Base-by-base conservation (phyloP, 2,888 invertebrate genomes). In the Caenorhabditis uteleia region DNA sequence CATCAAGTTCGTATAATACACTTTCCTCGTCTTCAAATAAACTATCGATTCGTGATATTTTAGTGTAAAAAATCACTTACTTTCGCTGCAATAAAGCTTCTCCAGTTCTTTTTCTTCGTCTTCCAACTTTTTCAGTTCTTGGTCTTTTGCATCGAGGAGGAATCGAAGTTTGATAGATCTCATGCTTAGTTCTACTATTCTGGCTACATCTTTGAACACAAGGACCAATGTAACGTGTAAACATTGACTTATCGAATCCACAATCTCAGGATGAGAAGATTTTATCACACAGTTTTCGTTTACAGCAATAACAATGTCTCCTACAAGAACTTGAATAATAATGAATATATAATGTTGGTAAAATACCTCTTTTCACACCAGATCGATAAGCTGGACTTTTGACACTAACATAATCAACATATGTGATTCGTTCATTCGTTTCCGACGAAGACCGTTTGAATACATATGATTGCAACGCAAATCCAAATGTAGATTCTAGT, bases 401-500 rank as follows among this genome's bases (percentile, higher is more conserved):
- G 64, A 90, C 89, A 77, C 93, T 94, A 54, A 95, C 93, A 84
- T 93, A 93, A 83, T 97, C 95, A 42, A 95, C 94, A 84, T 95
- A 97, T 0, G 95, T 95, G 58, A 95, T 92, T 87, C 94, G 91
- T 85, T 97, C 95, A 60, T 94, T 91, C 84, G 93, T 93, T 83
- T 91, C 90, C 79, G 92, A 93, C 86, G 90, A 90, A 84, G 92
- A 92, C 84, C 95, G 93, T 84, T 94, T 93, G 64, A 95, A 94
- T 31, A 95, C 95, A 84, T 95, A 95, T 79, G 94, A 95, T 87
- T 89, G 95, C 34, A 95, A 87, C 0, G 95, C 95, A 85, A 95
- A 95, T 14, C 95, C 95, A 84, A 92, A 95, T 27, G 91, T 91
- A 40, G 90, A 90, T 84, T 90, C 91, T 83, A 90, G 91, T 86